A percentile compares a stretch with the other conserved stretches of the same genome.
These are phyloP conservation scores for Enteromius viviparus DNA, from an alignment of 2,797 vertebrate species.

Conservation along the genomic window DNA sequence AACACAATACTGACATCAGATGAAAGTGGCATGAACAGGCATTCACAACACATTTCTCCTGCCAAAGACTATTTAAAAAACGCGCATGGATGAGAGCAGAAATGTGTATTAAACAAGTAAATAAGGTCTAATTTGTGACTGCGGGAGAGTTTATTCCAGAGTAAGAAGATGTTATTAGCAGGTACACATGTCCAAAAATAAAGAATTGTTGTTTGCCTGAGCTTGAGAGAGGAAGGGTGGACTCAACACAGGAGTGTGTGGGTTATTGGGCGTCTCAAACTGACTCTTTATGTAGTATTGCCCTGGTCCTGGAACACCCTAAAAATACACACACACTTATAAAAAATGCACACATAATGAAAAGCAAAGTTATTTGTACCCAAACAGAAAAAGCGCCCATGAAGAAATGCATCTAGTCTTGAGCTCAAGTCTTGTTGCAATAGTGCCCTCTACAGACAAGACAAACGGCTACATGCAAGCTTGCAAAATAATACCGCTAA, in stretches of 20 bases:
- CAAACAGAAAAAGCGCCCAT: constrained; percentile 23
- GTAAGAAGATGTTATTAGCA: not conserved
- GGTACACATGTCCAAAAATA: not conserved
- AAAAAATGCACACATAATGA: not conserved
- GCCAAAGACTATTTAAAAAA: not conserved
- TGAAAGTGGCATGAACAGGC: constrained; percentile 5
- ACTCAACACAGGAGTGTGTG: constrained; percentile 40
- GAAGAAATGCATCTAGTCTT: not conserved
- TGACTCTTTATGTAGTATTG: constrained; percentile 74
- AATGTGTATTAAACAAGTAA: not conserved
- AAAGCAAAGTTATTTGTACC: not conserved
- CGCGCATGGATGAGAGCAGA: not conserved
- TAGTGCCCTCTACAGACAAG: constrained; percentile 18
- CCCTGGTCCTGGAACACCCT: constrained; percentile 75
- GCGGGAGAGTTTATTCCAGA: not conserved
- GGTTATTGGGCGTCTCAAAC: constrained; percentile 67
- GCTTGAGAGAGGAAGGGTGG: constrained; percentile 69
- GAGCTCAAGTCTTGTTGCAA: constrained; percentile 12
- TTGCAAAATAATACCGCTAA: not conserved
- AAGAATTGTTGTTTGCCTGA: constrained; percentile 65
- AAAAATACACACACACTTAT: not conserved
- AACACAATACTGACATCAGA: constrained; percentile 10
- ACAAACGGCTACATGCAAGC: not conserved
- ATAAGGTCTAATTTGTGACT: not conserved
- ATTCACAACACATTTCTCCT: no score